Base-by-base conservation (phyloP, 2,797 vertebrate species). In the Sarcophilus harrisii region DNA sequence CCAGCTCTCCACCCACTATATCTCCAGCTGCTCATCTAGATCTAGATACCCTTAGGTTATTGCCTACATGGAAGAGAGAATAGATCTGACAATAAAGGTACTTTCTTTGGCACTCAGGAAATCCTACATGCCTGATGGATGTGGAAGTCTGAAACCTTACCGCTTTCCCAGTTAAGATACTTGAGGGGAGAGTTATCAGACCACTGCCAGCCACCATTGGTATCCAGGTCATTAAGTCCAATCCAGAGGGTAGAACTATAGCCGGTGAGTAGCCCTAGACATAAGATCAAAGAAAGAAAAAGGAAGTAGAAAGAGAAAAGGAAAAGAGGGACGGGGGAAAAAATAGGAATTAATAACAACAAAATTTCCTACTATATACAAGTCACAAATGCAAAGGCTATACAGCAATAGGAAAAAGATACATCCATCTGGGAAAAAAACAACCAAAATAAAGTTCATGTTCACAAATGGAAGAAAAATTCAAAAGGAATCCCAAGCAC, bases 141-240 rank as follows among this genome's bases (percentile, higher is more conserved):
- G 21, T 27, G 38, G 38, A 81, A 9, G 9, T 1, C 95, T 49
- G 9, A 58, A 0, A 1, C 87, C 99, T 99, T 98, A 99, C 99
- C 99, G 92, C 98, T 98, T 98, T 99, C 99, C 99, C 99, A 99
- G 99, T 99, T 99, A 97, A 99, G 99, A 98, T 99, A 99, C 96
- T 99, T 99, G 91, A 99, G 99, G 4, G 99, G 99, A 0, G 99
- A 99, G 58, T 99, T 99, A 98, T 99, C 99, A 0, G 99, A 99
- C 99, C 99, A 99, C 98, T 99, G 99, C 99, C 99, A 99, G 98
- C 99, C 99, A n/a, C 99, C 99, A 0, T 99, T 99, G 97, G 99
- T 99, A 98, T 99, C 99, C 98, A 99, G 98, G 98, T 99, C 99
- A 0, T 99, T 99, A 87, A 99, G 99, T 93, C 99, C 99, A 60